A percentile compares a stretch with the other conserved stretches of the same genome.
phyloP scores from a whole-genome alignment of 2,888 invertebrate genomes.

The Amorpha juglandis region DNA sequence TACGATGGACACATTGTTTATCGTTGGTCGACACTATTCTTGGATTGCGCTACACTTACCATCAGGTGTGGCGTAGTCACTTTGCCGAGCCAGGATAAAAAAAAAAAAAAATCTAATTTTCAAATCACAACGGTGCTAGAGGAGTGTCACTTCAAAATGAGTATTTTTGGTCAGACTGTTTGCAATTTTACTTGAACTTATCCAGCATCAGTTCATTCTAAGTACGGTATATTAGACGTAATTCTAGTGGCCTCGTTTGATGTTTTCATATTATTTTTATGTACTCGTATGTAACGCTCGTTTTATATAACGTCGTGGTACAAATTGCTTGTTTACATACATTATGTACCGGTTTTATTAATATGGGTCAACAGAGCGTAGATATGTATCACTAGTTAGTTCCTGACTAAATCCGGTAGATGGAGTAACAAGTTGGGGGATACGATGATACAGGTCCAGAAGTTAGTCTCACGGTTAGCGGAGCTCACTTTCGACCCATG shows the following conservation, averaged over 20 bases:
- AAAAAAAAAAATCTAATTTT: no score
- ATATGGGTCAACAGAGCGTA: neutral
- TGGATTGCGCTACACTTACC: no score
- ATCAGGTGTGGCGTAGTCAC: no score
- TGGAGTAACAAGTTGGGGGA: neutral
- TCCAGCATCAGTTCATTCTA: neutral
- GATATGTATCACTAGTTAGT: neutral
- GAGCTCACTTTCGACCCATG: no score
- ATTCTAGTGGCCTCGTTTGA: conserved; percentile 31
- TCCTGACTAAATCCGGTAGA: neutral
- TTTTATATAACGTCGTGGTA: neutral
- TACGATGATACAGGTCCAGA: neutral
- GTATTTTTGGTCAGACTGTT: no score
- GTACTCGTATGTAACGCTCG: conserved; percentile 3
- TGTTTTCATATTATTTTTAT: conserved; percentile 28
- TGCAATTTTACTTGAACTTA: neutral
- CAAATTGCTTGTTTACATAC: conserved; percentile 12
- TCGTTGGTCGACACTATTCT: no score
- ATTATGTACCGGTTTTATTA: conserved; percentile 12
- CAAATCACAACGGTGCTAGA: no score
- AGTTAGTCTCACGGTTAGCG: no score
- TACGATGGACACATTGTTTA: no score
- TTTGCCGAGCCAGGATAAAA: no score
- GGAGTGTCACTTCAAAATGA: no score
- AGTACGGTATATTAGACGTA: conserved; percentile 14